Percentiles rank a stretch among this genome's conserved stretches.
phyloP scores from a whole-genome alignment of 1,140 invertebrate species.

The Neodiprion lecontei region DNA sequence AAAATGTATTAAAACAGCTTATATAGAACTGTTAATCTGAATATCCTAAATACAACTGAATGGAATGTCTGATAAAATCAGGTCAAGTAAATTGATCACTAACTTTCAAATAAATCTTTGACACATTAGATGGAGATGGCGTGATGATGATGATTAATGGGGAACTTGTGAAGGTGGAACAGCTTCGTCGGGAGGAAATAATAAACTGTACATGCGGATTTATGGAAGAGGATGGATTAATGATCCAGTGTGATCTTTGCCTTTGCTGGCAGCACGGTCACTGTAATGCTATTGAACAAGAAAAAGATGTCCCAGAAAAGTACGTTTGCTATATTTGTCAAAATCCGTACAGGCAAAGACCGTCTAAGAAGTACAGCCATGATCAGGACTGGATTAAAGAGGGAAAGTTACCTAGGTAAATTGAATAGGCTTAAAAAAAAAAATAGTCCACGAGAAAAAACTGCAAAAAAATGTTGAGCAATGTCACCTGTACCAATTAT shows the following conservation, averaged over 20 bases:
- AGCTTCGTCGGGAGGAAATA: slow-evolving; percentile 72
- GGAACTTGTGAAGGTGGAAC: slow-evolving; percentile 57
- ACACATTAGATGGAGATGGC: slow-evolving; percentile 44
- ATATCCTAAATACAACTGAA: no score
- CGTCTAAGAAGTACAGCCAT: slow-evolving; percentile 76
- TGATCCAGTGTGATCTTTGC: slow-evolving; percentile 95
- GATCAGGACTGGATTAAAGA: slow-evolving; percentile 89
- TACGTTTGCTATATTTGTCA: slow-evolving; percentile 89
- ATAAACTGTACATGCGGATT: slow-evolving; percentile 86
- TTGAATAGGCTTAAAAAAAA: background rate
- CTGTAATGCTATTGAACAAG: slow-evolving; percentile 83
- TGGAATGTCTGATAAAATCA: no score
- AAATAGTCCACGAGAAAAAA: no score
- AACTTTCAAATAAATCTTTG: background rate
- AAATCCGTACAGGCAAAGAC: slow-evolving; percentile 75
- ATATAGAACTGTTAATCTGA: no score
- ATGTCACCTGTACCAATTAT: no score
- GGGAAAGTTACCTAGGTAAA: slow-evolving; percentile 73
- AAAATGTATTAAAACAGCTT: no score
- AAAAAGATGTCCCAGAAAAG: slow-evolving; percentile 85
- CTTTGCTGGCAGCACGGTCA: slow-evolving; percentile 93
- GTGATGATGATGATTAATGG: slow-evolving; percentile 58
- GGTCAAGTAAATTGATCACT: background rate
- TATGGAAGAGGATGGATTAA: slow-evolving; percentile 90
- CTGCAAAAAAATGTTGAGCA: no score